Evolutionary conservation across 2,797 vertebrate genomes (phyloP).

Genomic region (Pogoniulus pusillus): DNA sequence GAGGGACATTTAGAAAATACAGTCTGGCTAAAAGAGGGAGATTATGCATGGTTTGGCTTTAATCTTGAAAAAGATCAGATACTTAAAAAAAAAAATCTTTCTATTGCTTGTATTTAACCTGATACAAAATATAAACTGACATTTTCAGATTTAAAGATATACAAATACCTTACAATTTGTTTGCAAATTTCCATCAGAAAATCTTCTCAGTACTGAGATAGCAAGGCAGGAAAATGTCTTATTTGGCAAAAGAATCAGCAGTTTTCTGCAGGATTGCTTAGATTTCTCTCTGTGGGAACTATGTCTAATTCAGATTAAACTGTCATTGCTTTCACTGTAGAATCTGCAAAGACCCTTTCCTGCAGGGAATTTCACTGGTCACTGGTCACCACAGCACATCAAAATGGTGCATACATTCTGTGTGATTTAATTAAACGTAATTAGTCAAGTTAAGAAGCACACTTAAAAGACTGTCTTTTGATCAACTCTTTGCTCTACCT

Average conservation of each 20-base stretch:
- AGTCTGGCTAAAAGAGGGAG: constrained; percentile 21
- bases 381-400: constrained; percentile 6
- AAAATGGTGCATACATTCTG: not conserved
- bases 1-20: constrained; percentile 51
- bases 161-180: not conserved
- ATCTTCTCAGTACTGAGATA: not conserved
- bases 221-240: not conserved
- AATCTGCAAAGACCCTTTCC: not conserved
- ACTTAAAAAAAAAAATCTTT: constrained; percentile 48
- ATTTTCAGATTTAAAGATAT: constrained; percentile 5
- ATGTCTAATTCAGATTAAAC: constrained; percentile 59
- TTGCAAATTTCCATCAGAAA: constrained; percentile 5
- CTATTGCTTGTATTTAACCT: constrained; percentile 46
- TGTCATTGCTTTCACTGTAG: constrained; percentile 53
- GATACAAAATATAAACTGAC: constrained; percentile 11
- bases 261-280: constrained; percentile 14
- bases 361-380: constrained; percentile 40
- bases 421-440: constrained; percentile 43
- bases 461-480: not conserved
- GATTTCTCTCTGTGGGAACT: constrained; percentile 19
- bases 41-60: constrained; percentile 61
- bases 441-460: constrained; percentile 15
- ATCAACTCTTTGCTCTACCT: not conserved
- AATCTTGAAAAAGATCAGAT: constrained; percentile 63
- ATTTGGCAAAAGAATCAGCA: constrained; percentile 29